Evolutionary conservation across 2,113 vertebrate genomes (phyloP).

Genomic region (Apaloderma vittatum): DNA sequence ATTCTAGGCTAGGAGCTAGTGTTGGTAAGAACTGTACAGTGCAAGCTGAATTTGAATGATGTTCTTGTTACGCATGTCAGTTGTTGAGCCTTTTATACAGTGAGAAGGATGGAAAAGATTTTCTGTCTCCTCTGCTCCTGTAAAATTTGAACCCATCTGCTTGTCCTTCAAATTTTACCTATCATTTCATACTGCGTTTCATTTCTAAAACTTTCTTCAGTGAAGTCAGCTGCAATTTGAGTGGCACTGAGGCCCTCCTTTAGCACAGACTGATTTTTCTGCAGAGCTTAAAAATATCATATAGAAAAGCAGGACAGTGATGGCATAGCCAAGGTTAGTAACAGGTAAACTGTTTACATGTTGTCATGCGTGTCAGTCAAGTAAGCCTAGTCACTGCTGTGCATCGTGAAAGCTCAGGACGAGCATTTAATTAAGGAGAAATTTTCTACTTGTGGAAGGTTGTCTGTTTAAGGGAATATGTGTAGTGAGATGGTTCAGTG

Average conservation of each 20-base stretch:
- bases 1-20: background rate
- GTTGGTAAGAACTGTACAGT: background rate
- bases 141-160: background rate
- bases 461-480: background rate
- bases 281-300: background rate
- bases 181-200: background rate
- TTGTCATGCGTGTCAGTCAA: background rate
- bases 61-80: fast-evolving
- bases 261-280: background rate
- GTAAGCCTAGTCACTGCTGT: background rate
- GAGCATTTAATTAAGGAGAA: background rate
- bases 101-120: background rate
- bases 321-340: background rate
- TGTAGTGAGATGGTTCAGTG: background rate
- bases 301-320: background rate
- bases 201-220: background rate
- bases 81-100: background rate
- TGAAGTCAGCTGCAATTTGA: background rate
- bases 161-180: background rate
- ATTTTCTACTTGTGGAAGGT: background rate
- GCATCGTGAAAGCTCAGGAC: background rate
- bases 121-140: background rate
- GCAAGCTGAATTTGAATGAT: background rate
- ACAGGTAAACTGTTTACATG: background rate
- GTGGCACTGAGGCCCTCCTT: background rate